Percentiles rank a stretch among this genome's conserved stretches.
These are phyloP conservation scores for Zootermopsis nevadensis DNA, from an alignment of 2,888 invertebrate species.

Conservation along the genomic window DNA sequence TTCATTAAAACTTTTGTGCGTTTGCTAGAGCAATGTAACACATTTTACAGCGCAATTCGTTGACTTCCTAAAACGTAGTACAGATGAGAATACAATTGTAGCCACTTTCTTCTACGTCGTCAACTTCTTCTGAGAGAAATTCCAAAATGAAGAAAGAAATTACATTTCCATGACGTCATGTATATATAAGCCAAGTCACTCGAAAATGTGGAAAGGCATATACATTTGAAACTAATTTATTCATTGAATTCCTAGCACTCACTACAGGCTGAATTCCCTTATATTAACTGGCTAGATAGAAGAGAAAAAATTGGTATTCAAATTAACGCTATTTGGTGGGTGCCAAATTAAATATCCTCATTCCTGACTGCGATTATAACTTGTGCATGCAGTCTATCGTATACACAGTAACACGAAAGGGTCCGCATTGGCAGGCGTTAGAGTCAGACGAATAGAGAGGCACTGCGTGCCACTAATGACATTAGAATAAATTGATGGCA, in stretches of 20 bases:
- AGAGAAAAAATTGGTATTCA: conserved; percentile 37
- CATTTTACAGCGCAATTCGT: background rate
- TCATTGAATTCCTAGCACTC: conserved; percentile 38
- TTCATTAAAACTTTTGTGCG: background rate
- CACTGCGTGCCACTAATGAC: background rate
- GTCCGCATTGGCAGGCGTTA: background rate
- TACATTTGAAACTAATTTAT: conserved; percentile 46
- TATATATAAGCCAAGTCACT: conserved; percentile 22
- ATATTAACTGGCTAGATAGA: background rate
- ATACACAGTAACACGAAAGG: background rate
- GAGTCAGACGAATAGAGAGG: background rate
- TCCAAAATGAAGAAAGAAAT: background rate
- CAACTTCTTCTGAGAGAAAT: background rate
- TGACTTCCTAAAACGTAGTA: background rate
- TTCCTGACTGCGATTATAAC: background rate
- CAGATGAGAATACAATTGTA: conserved; percentile 11
- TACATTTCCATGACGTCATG: conserved; percentile 8
- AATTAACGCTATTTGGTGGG: conserved; percentile 21
- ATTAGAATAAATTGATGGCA: conserved; percentile 1
- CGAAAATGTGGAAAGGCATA: conserved; percentile 7
- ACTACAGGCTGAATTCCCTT: background rate
- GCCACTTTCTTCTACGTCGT: background rate
- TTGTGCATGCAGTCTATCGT: background rate
- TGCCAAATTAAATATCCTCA: conserved; percentile 41
- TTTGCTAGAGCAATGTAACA: background rate